Percentiles rank a stretch among this genome's conserved stretches.
Conservation (phyloP, 2,113 vertebrate genomes). For the Bostrychus sinensis region DNA sequence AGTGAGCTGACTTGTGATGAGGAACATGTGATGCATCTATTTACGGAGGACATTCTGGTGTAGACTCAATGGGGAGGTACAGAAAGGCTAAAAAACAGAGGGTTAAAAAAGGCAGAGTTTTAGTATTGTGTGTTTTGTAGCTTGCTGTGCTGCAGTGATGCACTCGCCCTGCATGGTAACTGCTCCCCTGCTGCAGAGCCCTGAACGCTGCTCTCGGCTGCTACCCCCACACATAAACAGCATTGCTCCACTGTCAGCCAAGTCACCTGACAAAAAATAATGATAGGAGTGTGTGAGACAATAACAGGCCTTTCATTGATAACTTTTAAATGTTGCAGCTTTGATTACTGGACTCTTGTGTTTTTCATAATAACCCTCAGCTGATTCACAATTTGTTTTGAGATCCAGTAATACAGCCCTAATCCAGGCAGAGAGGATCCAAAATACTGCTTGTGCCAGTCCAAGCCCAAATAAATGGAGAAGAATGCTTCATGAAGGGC, state of each 20-base stretch:
- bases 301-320: neutral
- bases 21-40: slow-evolving; percentile 19
- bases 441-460: too few relatives aligned
- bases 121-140: slow-evolving; percentile 14
- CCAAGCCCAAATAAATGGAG: too few relatives aligned
- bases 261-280: slow-evolving; percentile 54
- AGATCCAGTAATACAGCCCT: too few relatives aligned
- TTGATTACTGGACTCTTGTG: neutral
- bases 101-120: slow-evolving; percentile 5
- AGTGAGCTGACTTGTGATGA: slow-evolving; percentile 17
- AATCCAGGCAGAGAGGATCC: too few relatives aligned
- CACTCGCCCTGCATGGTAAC: slow-evolving; percentile 29
- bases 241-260: slow-evolving; percentile 34
- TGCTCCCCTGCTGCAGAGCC: slow-evolving; percentile 37
- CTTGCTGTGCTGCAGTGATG: slow-evolving; percentile 32
- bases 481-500: too few relatives aligned
- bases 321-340: neutral
- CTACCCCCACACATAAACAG: slow-evolving; percentile 32
- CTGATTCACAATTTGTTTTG: too few relatives aligned
- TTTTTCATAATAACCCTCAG: neutral
- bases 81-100: too few relatives aligned
- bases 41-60: neutral
- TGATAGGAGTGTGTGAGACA: slow-evolving; percentile 4
- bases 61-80: slow-evolving; percentile 17
- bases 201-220: slow-evolving; percentile 23